phyloP scores from a whole-genome alignment of 2,113 vertebrate species.

The Tringa solitaria region DNA sequence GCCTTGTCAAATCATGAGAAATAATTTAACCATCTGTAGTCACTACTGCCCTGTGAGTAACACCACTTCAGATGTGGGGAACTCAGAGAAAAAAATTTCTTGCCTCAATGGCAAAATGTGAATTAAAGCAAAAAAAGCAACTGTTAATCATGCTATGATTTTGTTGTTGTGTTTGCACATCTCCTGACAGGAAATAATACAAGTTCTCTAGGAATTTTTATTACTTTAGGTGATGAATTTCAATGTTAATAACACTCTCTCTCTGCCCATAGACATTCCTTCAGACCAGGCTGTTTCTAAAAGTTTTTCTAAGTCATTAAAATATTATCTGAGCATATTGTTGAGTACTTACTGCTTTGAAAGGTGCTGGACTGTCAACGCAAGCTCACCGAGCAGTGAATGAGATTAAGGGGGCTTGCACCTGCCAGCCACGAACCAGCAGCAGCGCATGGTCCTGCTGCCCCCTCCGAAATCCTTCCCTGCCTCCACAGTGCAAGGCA shows the following conservation, averaged over 20 bases:
- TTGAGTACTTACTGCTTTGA: neutral
- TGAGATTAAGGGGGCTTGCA: neutral
- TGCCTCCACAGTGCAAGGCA: fast-evolving
- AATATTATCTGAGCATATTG: neutral
- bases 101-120: neutral
- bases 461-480: neutral
- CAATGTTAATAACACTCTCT: neutral
- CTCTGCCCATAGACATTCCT: neutral
- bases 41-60: neutral
- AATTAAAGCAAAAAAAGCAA: neutral
- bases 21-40: constrained; percentile 14
- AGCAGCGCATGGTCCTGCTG: neutral
- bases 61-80: neutral
- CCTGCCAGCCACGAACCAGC: neutral
- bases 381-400: neutral
- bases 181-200: neutral
- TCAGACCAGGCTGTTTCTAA: neutral
- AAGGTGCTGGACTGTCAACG: neutral
- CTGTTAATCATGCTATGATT: neutral
- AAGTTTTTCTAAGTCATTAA: constrained; percentile 4
- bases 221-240: neutral
- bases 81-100: neutral
- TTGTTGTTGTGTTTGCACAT: neutral
- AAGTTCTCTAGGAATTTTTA: neutral
- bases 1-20: neutral